Base-by-base conservation (phyloP, 2,888 invertebrate species). In the Balanococcus diminutus region DNA sequence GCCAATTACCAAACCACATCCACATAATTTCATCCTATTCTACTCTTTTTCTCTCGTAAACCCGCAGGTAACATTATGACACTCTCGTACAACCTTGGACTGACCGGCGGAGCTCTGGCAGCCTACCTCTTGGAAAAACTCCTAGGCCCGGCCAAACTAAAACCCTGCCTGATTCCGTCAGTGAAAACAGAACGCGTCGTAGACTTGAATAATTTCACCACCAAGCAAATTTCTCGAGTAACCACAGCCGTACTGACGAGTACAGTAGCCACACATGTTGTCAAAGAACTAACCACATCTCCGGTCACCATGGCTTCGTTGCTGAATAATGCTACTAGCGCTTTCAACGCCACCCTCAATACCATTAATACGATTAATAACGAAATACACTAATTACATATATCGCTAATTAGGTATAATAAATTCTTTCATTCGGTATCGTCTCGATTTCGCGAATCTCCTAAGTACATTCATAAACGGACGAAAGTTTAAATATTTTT, bases 31-130 rank as follows among this genome's bases (percentile, higher is more conserved):
- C 36, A 8, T n/a, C n/a, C n/a, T 56, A 56, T 14, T 5, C 67
- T 75, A 25, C 11, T 5, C 28, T 0, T 81, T 16, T 14, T 11
- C n/a, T 32, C 36, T 3, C 81, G 82, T 81, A 84, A 8, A 0
- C 42, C 90, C 90, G 61, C 91, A 95, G 96, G 96, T 81, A 97
- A 97, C 89, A 95, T 97, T 90, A 97, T 97, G 97, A 97, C 97
- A 0, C 90, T 97, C 1, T 95, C 96, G 0, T 97, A 97, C 90
- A 96, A 95, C 90, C 93, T 96, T 56, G 97, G 97, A 0, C 91
- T 97, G 82, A 94, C 96, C 0, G 93, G 94, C 0, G 97, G 97
- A 0, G 95, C 96, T 0, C 90, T 96, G 22, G 93, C 96, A 84
- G 96, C 97, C 0, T 97, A 97, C 89, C 91, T 95, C 25, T 91